phyloP scores from a whole-genome alignment of 2,888 invertebrate species.

The Cetonia aurata region DNA sequence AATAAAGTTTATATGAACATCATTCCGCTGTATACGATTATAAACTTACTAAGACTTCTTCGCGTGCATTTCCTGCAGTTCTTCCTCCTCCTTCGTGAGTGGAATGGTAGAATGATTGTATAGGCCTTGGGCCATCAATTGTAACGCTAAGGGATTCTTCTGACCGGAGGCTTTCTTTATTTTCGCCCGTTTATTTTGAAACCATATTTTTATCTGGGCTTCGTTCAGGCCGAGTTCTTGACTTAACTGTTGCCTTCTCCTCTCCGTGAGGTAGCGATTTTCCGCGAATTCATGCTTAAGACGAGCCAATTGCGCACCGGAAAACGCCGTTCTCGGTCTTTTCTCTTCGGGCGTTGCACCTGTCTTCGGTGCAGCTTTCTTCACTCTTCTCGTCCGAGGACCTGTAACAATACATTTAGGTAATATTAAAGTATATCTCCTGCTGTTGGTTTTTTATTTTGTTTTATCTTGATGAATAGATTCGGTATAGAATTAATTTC shows the following conservation, averaged over 20 bases:
- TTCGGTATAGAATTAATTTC: not conserved
- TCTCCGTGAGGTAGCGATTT: constrained; percentile 93
- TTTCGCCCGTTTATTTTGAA: constrained; percentile 97
- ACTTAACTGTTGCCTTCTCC: constrained; percentile 90
- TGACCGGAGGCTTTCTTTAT: constrained; percentile 92
- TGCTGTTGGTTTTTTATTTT: not conserved
- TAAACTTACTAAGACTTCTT: constrained; percentile 53
- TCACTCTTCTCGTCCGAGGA: constrained; percentile 85
- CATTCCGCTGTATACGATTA: constrained; percentile 4
- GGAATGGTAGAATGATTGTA: constrained; percentile 85
- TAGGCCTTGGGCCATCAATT: constrained; percentile 93
- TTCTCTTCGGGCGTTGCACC: constrained; percentile 81
- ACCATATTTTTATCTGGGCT: constrained; percentile 98
- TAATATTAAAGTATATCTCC: not conserved
- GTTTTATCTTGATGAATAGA: not conserved
- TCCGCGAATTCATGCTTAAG: constrained; percentile 94
- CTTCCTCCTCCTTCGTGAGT: constrained; percentile 84
- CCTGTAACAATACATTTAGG: constrained; percentile 70
- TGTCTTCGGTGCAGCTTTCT: constrained; percentile 68
- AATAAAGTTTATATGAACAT: constrained; percentile 12
- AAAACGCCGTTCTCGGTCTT: constrained; percentile 95
- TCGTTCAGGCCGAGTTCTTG: constrained; percentile 93
- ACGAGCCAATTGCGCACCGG: constrained; percentile 90
- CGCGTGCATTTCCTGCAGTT: constrained; percentile 71
- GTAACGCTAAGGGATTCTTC: constrained; percentile 87